These are phyloP conservation scores for Drosophila tsacasi DNA, from an alignment of 1,140 invertebrate species.

Conservation along the genomic window DNA sequence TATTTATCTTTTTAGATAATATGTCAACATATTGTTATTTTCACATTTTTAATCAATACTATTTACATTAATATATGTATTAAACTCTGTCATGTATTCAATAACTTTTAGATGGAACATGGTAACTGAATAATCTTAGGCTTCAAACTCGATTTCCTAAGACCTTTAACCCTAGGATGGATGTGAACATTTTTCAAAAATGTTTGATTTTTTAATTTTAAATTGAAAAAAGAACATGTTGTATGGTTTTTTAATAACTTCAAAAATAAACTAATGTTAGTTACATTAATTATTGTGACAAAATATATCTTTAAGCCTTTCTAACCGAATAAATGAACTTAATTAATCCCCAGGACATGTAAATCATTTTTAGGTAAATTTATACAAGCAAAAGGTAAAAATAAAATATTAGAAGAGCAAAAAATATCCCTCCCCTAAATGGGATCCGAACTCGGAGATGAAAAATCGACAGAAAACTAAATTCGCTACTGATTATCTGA, in stretches of 20 bases:
- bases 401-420: background rate
- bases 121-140: background rate
- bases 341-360: rapidly evolving
- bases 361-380: background rate
- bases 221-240: too few relatives aligned
- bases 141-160: background rate
- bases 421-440: background rate
- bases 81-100: too few relatives aligned
- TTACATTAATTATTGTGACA: background rate
- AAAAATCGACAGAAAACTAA: slow-evolving; percentile 1
- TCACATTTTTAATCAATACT: background rate
- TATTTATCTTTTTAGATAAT: background rate
- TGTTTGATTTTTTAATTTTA: background rate
- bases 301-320: background rate
- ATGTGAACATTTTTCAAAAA: background rate
- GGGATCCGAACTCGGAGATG: background rate
- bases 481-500: background rate
- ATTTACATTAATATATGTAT: background rate
- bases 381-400: background rate
- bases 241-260: too few relatives aligned
- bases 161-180: background rate
- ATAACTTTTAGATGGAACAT: background rate
- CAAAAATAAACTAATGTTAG: too few relatives aligned
- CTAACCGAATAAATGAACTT: background rate
- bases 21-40: too few relatives aligned